phyloP scores from a whole-genome alignment of 2,113 vertebrate genomes.

The Polypterus senegalus region DNA sequence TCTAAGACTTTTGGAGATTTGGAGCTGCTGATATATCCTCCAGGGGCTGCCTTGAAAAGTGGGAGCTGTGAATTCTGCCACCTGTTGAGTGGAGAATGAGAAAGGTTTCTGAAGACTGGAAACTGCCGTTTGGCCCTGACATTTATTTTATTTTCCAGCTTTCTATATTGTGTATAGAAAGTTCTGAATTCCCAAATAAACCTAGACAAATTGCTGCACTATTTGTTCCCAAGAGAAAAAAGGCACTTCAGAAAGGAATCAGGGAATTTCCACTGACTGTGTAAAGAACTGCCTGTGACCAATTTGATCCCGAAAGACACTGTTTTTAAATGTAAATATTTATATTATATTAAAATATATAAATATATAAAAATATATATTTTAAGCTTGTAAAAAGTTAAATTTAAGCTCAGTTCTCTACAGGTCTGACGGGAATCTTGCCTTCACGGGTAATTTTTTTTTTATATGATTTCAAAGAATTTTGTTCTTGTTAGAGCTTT shows the following conservation, averaged over 20 bases:
- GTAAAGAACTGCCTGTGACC: conserved; percentile 36
- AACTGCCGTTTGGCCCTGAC: conserved; percentile 15
- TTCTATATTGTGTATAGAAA: conserved; percentile 19
- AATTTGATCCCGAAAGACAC: conserved; percentile 26
- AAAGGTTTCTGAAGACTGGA: neutral
- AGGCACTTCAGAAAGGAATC: conserved; percentile 36
- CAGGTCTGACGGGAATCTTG: conserved; percentile 22
- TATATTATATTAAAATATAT: conserved; percentile 2
- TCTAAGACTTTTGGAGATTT: conserved; percentile 25
- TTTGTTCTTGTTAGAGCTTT: conserved; percentile 20
- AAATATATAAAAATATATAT: conserved; percentile 9
- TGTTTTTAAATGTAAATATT: conserved; percentile 3
- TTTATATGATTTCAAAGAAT: conserved; percentile 34
- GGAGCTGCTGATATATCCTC: conserved; percentile 18
- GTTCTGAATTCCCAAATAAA: conserved; percentile 25
- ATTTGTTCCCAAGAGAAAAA: conserved; percentile 44
- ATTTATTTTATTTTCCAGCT: neutral
- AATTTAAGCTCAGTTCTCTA: conserved; percentile 17
- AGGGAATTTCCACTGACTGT: conserved; percentile 60
- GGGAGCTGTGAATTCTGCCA: conserved; percentile 21
- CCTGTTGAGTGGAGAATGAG: conserved; percentile 4
- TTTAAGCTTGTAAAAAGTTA: conserved; percentile 15
- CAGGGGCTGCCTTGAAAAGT: conserved; percentile 7
- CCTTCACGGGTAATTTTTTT: conserved; percentile 30
- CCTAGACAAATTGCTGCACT: conserved; percentile 41